phyloP scores from a whole-genome alignment of 2,888 invertebrate species.

The Dusona sp. region DNA sequence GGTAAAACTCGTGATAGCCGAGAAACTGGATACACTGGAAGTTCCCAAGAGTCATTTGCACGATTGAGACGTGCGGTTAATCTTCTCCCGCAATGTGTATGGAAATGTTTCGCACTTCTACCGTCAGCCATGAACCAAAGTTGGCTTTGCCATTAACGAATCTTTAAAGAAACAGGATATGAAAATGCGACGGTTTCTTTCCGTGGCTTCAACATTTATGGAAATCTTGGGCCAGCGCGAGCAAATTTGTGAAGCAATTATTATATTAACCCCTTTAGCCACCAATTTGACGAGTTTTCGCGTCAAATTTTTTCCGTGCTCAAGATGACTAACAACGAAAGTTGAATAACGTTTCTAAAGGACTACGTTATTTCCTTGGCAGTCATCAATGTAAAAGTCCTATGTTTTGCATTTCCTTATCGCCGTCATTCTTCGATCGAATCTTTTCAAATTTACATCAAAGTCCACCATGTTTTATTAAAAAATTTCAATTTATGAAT shows the following conservation, averaged over 20 bases:
- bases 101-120: neutral
- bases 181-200: neutral
- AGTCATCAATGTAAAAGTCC: too few species aligned
- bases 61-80: conserved; percentile 2
- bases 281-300: too few species aligned
- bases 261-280: too few species aligned
- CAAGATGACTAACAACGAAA: too few species aligned
- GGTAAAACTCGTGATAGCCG: neutral
- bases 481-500: too few species aligned
- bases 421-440: too few species aligned
- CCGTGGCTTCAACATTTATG: neutral
- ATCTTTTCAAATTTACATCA: too few species aligned
- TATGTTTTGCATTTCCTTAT: too few species aligned
- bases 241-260: neutral
- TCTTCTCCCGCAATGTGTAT: neutral
- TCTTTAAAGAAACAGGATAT: neutral
- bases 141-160: neutral
- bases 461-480: too few species aligned
- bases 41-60: conserved; percentile 1
- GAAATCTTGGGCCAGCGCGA: neutral
- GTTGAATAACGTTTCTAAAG: too few species aligned
- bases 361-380: too few species aligned
- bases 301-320: too few species aligned
- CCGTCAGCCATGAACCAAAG: neutral
- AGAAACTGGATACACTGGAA: conserved; percentile 18